Evolutionary conservation across 2,888 invertebrate genomes (phyloP).

Genomic region (Boloria euphrosyne): DNA sequence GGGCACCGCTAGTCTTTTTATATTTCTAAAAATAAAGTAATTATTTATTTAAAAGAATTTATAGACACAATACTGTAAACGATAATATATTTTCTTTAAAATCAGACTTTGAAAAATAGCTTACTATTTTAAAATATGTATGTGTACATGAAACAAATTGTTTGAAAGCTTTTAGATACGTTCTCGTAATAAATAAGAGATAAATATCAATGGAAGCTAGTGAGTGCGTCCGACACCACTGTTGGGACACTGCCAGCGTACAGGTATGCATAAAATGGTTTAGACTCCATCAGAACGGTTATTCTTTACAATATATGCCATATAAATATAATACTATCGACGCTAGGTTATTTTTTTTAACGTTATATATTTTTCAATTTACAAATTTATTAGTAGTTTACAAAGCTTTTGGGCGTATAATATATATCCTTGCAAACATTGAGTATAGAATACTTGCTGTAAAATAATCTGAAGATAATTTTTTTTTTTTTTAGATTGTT

Average conservation of each 20-base stretch:
- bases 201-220: constrained; percentile 48
- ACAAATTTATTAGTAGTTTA: too few relatives aligned
- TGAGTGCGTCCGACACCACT: constrained; percentile 58
- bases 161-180: constrained; percentile 47
- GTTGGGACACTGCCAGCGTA: constrained; percentile 65
- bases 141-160: constrained; percentile 41
- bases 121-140: constrained; percentile 35
- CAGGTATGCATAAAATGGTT: constrained; percentile 46
- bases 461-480: too few relatives aligned
- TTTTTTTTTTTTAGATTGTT: too few relatives aligned
- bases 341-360: too few relatives aligned
- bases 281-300: constrained; percentile 36
- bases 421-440: too few relatives aligned
- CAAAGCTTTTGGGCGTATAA: too few relatives aligned
- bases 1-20: too few relatives aligned
- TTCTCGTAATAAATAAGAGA: constrained; percentile 48
- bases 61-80: background rate
- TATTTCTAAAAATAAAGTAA: too few relatives aligned
- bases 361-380: too few relatives aligned
- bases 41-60: background rate
- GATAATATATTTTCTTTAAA: constrained; percentile 24
- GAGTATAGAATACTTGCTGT: too few relatives aligned
- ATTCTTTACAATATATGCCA: constrained; percentile 5
- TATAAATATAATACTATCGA: background rate
- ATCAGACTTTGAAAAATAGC: constrained; percentile 35